Conservation (phyloP, 2,113 vertebrate genomes). For the Ailurus styani region DNA sequence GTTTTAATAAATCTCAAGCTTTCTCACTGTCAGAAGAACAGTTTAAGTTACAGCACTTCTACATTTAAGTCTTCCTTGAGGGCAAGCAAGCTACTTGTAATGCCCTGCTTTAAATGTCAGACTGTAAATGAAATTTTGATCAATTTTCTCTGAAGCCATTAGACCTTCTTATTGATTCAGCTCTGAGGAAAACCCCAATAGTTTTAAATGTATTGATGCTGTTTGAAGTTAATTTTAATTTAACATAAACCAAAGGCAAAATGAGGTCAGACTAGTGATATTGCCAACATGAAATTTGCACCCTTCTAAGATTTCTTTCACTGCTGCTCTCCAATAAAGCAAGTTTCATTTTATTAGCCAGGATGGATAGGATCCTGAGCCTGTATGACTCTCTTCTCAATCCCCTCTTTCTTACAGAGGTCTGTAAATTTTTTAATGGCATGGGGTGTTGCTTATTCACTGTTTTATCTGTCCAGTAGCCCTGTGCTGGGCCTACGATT, state of each 20-base stretch:
- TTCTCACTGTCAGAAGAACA: background rate
- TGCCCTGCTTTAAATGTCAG: slow-evolving; percentile 15
- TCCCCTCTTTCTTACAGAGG: background rate
- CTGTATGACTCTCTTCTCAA: background rate
- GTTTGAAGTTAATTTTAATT: slow-evolving; percentile 24
- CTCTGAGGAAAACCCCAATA: slow-evolving; percentile 12
- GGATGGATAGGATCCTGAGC: background rate
- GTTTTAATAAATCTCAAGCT: background rate
- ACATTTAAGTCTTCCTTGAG: background rate
- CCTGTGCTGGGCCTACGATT: background rate
- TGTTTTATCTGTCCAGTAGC: background rate
- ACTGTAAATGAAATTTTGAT: slow-evolving; percentile 42
- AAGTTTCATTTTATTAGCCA: background rate
- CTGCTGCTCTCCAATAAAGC: background rate
- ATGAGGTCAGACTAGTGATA: background rate
- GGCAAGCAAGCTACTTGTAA: background rate
- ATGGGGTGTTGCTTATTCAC: background rate
- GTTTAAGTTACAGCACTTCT: background rate
- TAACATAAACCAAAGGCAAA: slow-evolving; percentile 15
- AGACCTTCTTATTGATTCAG: background rate
- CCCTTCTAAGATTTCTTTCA: background rate
- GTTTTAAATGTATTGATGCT: background rate
- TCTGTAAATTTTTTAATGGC: background rate
- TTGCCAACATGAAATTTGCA: background rate
- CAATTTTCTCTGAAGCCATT: slow-evolving; percentile 36